These are phyloP conservation scores for Sinhomidia bicolor DNA, from an alignment of 2,888 invertebrate species.

Conservation along the genomic window DNA sequence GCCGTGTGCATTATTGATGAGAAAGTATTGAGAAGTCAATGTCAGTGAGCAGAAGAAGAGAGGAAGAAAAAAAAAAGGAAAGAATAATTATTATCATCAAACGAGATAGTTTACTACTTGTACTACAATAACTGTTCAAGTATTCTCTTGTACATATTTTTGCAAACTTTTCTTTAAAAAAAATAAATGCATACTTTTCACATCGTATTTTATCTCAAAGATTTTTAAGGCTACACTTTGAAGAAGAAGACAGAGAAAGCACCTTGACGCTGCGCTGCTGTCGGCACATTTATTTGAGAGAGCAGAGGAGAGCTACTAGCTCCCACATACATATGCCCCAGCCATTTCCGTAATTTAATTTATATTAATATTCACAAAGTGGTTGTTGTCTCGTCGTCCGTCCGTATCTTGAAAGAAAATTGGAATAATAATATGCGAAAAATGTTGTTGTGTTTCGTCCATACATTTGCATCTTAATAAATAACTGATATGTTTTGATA, in stretches of 20 bases:
- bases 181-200: background rate
- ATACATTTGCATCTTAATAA: conserved; percentile 14
- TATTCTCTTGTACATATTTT: background rate
- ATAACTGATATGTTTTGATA: conserved; percentile 15
- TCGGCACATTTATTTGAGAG: conserved; percentile 35
- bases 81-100: background rate
- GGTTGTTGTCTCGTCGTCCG: conserved; percentile 44
- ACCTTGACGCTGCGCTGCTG: background rate
- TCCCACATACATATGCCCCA: conserved; percentile 30
- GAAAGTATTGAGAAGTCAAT: conserved; percentile 24
- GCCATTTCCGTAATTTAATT: conserved; percentile 42
- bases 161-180: background rate
- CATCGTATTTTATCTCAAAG: background rate
- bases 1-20: conserved; percentile 43
- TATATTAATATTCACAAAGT: conserved; percentile 60
- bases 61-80: conserved; percentile 18
- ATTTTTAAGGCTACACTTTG: background rate
- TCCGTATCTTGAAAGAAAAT: background rate
- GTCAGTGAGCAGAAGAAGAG: background rate
- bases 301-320: no score
- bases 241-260: background rate
- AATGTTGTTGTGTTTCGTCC: conserved; percentile 14
- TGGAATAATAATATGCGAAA: conserved; percentile 38
- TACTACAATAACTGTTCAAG: background rate
- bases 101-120: background rate